Base-by-base conservation (phyloP, 2,797 vertebrate genomes). In the Dryobates pubescens region DNA sequence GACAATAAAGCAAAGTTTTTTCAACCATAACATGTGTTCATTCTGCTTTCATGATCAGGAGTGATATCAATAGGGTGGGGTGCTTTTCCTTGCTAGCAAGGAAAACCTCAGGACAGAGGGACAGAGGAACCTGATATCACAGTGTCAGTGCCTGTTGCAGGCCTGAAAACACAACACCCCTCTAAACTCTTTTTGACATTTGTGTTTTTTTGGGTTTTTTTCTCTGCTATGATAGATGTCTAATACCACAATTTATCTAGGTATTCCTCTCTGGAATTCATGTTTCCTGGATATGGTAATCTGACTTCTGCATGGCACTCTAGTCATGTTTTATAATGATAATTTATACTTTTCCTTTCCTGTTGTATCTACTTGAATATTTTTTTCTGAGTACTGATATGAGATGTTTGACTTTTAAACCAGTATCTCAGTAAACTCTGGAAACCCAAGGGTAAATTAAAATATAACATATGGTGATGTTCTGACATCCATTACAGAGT, bases 251-350 rank as follows among this genome's bases (percentile, higher is more conserved):
- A 2, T 68, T 71, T 65, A 74, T 22, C 14, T 36, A 79, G 45
- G 18, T 56, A 87, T 67, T 85, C 32, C 59, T 92, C 62, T 58
- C 34, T 68, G 47, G 58, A 90, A 77, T 82, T 65, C 3, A 1
- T 56, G 26, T 87, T 95, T 91, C 63, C 82, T 90, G 85, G 18
- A 78, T 89, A 75, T 36, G 58, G 19, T 81, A 90, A 81, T 75
- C 67, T 70, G 70, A 57, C 4, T 81, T 78, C 58, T 30, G 67
- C 11, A 57, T 2, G 2, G 24, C 43, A 89, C 7, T 79, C 68
- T 76, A 82, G 30, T 70, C n/a, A n/a, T 30, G 9, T 67, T 87
- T 89, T 82, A 47, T 18, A 77, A 53, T 47, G 10, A 72, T 80
- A 80, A 92, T 80, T 70, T 70, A 87, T 56, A 59, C 41, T 78